These are phyloP conservation scores for Sylvietta virens DNA, from an alignment of 2,113 vertebrate species.

Conservation along the genomic window DNA sequence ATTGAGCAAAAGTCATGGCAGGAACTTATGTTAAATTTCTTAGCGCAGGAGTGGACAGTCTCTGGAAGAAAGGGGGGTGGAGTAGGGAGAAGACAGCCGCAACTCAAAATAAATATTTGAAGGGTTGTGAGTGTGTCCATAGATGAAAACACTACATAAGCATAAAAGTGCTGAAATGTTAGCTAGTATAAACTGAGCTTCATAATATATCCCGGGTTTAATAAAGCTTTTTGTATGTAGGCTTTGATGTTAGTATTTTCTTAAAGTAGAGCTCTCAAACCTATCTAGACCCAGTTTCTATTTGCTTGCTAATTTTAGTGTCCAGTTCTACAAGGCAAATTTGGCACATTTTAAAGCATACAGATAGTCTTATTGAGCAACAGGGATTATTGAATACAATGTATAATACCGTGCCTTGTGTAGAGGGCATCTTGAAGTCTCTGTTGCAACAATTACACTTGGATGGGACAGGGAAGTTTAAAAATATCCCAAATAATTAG, in stretches of 20 bases:
- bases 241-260: not conserved
- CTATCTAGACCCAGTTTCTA: not conserved
- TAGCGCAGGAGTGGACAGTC: not conserved
- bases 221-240: not conserved
- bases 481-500: not conserved
- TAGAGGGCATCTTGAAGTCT: not conserved
- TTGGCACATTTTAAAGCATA: not conserved
- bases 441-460: not conserved
- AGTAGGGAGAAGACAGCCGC: not conserved
- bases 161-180: not conserved
- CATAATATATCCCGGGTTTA: not conserved
- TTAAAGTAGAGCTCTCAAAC: not conserved
- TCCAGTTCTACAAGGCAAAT: not conserved
- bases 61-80: not conserved
- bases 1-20: conserved; percentile 23
- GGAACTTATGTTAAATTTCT: conserved; percentile 17
- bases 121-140: not conserved
- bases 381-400: not conserved
- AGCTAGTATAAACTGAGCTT: not conserved
- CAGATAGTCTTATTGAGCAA: not conserved
- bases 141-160: not conserved
- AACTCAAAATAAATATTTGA: not conserved
- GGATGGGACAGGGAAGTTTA: not conserved
- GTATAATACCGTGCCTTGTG: not conserved
- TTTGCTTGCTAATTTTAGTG: not conserved